phyloP scores from a whole-genome alignment of 2,888 invertebrate genomes.

The Pammene aurita region DNA sequence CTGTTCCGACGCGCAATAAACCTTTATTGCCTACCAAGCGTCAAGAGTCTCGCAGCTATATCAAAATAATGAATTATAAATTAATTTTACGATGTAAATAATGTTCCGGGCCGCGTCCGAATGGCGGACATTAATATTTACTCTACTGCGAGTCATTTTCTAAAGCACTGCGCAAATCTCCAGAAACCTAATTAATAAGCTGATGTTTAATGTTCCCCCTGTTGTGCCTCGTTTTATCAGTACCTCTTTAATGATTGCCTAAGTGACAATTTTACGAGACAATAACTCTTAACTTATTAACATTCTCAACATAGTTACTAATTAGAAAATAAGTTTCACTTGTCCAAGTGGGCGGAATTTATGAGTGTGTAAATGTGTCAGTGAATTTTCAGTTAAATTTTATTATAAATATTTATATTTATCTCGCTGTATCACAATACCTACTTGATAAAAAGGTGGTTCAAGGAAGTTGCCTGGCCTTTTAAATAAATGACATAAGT shows the following conservation, averaged over 20 bases:
- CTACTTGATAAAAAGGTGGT: too few species aligned
- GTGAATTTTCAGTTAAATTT: too few species aligned
- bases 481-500: too few species aligned
- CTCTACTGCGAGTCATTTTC: slow-evolving; percentile 34
- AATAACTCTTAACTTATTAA: not conserved
- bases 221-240: slow-evolving; percentile 10
- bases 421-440: too few species aligned
- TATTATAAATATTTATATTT: too few species aligned
- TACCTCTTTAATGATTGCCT: slow-evolving; percentile 7
- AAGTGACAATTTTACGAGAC: slow-evolving; percentile 12
- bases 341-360: not conserved
- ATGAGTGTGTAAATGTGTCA: too few species aligned
- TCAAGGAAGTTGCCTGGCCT: too few species aligned
- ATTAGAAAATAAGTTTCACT: not conserved
- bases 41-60: slow-evolving; percentile 39
- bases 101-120: slow-evolving; percentile 32
- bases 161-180: slow-evolving; percentile 23
- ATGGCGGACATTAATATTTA: slow-evolving; percentile 31
- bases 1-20: slow-evolving; percentile 22
- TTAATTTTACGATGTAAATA: slow-evolving; percentile 41
- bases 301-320: not conserved
- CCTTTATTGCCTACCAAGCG: slow-evolving; percentile 35
- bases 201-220: slow-evolving; percentile 20
- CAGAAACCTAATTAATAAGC: slow-evolving; percentile 32
- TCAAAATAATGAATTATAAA: slow-evolving; percentile 42